Base-by-base conservation (phyloP, 2,888 invertebrate species). In the Thera britannica region DNA sequence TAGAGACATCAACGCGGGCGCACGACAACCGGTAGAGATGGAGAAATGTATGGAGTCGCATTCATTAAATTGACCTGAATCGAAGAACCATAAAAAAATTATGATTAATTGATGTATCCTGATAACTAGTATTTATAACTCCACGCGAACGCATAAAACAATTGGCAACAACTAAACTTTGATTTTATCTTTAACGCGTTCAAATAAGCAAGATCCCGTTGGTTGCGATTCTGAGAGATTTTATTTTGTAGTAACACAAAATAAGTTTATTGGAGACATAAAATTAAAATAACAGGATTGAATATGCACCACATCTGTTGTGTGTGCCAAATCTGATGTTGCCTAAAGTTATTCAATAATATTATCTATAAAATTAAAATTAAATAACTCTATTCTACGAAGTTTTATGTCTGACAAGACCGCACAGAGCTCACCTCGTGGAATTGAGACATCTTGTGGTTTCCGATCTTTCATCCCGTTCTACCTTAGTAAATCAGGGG, bases 371-470 rank as follows among this genome's bases (percentile, higher is more conserved):
- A 66, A 74, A 70, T 73, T 70, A 83, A 85, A 80, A 82, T 78
- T 81, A 84, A 88, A 83, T 79, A 86, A 87, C 83, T 82, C 87
- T 85, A 87, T 87, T 90, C 87, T 87, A 89, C 87, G 89, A 88
- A 88, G 84, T 88, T 89, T 88, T 87, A 84, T 84, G 85, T 87
- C 87, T 87, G 86, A 85, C 84, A 83, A 86, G 93, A 92, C 93
- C 93, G 90, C 93, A 92, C 93, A 92, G 88, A 85, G 85, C 87
- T 91, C 81, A 88, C 86, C 89, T 90, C 89, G 88, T 90, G 90
- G 93, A 93, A 93, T 93, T 93, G 91, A 93, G 93, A 93, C 92
- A 93, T 93, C 93, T 92, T 93, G 93, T 93, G 92, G 93, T 93
- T 93, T 93, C 92, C 92, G 92, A 93, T 92, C 86, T 80, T 79